These are phyloP conservation scores for Xenopus petersii DNA, from an alignment of 2,797 vertebrate species.

Conservation along the genomic window DNA sequence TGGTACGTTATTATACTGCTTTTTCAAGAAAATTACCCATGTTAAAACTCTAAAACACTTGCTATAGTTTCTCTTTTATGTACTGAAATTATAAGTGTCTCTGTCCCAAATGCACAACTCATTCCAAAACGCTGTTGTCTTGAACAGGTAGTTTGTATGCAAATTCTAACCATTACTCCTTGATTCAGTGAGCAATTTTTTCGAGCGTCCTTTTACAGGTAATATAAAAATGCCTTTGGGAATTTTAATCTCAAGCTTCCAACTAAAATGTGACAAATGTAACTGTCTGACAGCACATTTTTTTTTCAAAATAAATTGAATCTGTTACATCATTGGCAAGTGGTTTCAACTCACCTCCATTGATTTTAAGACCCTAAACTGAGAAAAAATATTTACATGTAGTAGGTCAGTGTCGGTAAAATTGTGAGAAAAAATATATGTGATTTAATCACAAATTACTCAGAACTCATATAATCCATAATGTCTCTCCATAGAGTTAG, in stretches of 20 bases:
- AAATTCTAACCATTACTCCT: conserved; percentile 49
- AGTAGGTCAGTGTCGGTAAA: neutral
- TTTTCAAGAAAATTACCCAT: no score
- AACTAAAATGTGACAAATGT: conserved; percentile 1
- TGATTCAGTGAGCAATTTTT: conserved; percentile 2
- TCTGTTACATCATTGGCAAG: neutral
- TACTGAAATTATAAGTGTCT: conserved; percentile 29
- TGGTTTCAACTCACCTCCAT: no score
- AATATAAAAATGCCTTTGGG: conserved; percentile 5
- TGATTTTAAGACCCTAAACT: no score
- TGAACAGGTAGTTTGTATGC: conserved; percentile 53
- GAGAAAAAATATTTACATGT: no score
- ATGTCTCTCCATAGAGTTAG: neutral
- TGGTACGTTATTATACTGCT: no score
- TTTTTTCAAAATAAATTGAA: neutral
- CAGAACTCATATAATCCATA: neutral
- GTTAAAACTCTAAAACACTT: no score
- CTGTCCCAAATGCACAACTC: conserved; percentile 31
- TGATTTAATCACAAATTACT: neutral
- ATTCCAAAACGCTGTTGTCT: conserved; percentile 31
- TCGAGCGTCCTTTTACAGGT: conserved; percentile 8
- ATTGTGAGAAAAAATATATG: neutral
- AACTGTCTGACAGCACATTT: conserved; percentile 5
- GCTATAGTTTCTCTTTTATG: no score
- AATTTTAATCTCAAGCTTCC: neutral